Evolutionary conservation across 2,113 vertebrate genomes (phyloP), one percentile per base, ranked within the genome.

Genomic region (Gymnarchus niloticus): DNA sequence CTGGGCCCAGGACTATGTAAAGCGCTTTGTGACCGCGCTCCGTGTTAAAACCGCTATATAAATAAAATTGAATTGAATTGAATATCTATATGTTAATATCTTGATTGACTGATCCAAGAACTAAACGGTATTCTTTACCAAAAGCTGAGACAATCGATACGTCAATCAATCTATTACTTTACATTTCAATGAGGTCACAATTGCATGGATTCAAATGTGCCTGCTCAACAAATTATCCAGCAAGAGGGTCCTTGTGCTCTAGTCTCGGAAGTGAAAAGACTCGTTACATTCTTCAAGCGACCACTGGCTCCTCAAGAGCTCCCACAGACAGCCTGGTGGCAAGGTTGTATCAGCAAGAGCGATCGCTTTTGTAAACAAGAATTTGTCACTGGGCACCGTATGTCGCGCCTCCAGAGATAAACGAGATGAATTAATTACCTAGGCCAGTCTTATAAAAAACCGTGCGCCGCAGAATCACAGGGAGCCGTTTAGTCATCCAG

Each of bases 171-270:
- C 23, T 85, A 81, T 85, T 85, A 77, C 78, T 73, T 73, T 83
- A 83, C 81, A 86, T 83, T 86, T 86, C 37, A n/a, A n/a, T n/a
- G n/a, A n/a, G 9, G 57, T 41, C 33, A 33, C 14, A 54, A 77
- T 76, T 76, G 56, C 33, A 86, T n/a, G 17, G 87, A 89, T 88
- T 89, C 87, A 86, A 82, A 90, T 91, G 89, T 87, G 85, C 88
- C 84, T 86, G 80, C 51, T 59, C 28, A n/a, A 87, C 90, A 88
- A 73, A 89, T 91, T 88, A 90, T 81, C 65, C 81, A 86, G 56
- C 49, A 87, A 88, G 85, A 86, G 83, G 87, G 56, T 78, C 83
- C 56, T 83, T 80, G 81, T 56, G 56, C 37, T 56, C 51, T 83
- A 84, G 10, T 52, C 37, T 46, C 28, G 23, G 65, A 90, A 91